Conservation (phyloP, 2,888 invertebrate species). For the Syritta pipiens region DNA sequence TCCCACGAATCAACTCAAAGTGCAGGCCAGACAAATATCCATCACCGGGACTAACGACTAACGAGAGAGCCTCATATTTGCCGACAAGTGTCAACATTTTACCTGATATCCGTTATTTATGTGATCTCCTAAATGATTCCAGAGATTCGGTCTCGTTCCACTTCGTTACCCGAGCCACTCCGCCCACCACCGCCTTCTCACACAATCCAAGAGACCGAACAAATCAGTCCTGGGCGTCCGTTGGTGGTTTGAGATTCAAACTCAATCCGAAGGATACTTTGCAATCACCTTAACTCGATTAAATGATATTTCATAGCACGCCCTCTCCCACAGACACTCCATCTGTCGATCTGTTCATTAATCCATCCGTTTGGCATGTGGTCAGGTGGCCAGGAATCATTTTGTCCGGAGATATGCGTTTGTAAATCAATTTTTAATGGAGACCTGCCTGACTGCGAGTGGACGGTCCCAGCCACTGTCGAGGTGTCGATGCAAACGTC, state of each 20-base stretch:
- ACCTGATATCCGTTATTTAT: constrained; percentile 37
- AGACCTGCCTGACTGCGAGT: neutral
- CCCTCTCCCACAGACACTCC: neutral
- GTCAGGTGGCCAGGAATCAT: constrained; percentile 34
- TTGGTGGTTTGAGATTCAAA: too few relatives aligned
- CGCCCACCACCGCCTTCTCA: neutral
- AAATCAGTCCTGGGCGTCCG: too few relatives aligned
- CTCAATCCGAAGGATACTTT: constrained; percentile 14
- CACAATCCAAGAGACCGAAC: too few relatives aligned
- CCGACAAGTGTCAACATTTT: constrained; percentile 36
- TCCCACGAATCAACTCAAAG: neutral
- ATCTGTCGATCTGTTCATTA: constrained; percentile 14
- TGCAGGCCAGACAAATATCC: neutral
- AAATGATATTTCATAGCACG: too few relatives aligned
- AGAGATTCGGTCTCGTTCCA: too few relatives aligned
- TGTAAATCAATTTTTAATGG: constrained; percentile 45
- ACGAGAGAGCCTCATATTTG: neutral
- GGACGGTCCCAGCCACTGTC: neutral
- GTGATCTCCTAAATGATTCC: constrained; percentile 15
- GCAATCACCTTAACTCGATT: constrained; percentile 39
- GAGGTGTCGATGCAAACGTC: constrained; percentile 23
- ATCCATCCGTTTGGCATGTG: constrained; percentile 33
- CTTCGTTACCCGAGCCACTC: constrained; percentile 10
- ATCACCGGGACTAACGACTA: constrained; percentile 1
- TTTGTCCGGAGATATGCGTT: constrained; percentile 10